These are phyloP conservation scores for Xyrichtys novacula DNA, from an alignment of 2,797 vertebrate species.

Conservation along the genomic window DNA sequence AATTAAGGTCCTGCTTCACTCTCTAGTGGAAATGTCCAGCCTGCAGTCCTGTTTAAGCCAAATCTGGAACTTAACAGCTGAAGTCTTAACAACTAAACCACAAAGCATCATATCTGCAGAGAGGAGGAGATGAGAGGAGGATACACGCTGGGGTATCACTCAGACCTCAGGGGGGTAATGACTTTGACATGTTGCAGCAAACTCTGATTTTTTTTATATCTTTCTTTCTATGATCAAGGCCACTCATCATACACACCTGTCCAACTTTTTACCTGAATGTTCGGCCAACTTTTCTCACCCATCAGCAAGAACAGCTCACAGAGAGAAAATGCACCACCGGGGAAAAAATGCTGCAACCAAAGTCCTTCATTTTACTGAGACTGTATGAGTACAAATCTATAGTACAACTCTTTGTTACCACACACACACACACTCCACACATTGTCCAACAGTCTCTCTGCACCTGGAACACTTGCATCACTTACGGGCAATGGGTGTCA, in stretches of 20 bases:
- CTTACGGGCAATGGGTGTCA: slow-evolving; percentile 75
- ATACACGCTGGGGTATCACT: no score
- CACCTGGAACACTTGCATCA: slow-evolving; percentile 83
- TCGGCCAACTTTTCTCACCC: background rate
- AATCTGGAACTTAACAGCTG: no score
- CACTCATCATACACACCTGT: background rate
- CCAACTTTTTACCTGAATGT: slow-evolving; percentile 42
- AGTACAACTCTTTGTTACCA: slow-evolving; percentile 53
- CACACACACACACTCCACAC: slow-evolving; percentile 32
- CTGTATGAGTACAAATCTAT: slow-evolving; percentile 58
- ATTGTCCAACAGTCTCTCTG: slow-evolving; percentile 62
- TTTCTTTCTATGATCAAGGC: no score
- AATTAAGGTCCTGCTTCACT: no score
- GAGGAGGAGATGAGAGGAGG: no score
- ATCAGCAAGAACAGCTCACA: slow-evolving; percentile 15
- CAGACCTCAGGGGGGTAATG: no score
- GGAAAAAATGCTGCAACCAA: slow-evolving; percentile 38
- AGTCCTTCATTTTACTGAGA: slow-evolving; percentile 49
- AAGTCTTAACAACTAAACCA: no score
- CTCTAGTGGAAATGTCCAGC: no score
- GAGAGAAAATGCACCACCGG: slow-evolving; percentile 53
- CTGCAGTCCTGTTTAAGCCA: no score
- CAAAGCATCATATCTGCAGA: no score
- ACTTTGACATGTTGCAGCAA: background rate
- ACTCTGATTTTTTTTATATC: background rate